Evolutionary conservation across 2,113 vertebrate genomes (phyloP).

Genomic region (Ammodytes marinus): DNA sequence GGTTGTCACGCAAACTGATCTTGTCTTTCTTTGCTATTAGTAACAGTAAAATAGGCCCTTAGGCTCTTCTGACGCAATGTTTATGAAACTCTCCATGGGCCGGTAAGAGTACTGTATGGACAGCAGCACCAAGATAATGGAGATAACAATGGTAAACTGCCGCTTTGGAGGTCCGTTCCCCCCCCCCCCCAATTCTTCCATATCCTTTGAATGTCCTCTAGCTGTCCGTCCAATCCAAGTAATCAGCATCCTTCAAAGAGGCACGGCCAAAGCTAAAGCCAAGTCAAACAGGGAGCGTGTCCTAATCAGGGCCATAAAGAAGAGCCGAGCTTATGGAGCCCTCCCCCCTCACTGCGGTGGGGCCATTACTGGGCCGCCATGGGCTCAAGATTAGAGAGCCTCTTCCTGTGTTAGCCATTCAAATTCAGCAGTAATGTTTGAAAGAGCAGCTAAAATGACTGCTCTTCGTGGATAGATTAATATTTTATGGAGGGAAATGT

Average conservation of each 20-base stretch:
- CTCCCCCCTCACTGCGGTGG: slow-evolving; percentile 53
- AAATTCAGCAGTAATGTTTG: slow-evolving; percentile 81
- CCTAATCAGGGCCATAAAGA: slow-evolving; percentile 68
- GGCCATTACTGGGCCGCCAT: slow-evolving; percentile 68
- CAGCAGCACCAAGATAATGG: slow-evolving; percentile 9
- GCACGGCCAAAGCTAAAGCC: slow-evolving; percentile 60
- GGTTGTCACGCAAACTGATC: background rate
- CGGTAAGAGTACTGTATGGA: background rate
- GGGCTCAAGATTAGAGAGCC: slow-evolving; percentile 73
- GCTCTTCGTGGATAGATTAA: slow-evolving; percentile 67
- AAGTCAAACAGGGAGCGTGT: slow-evolving; percentile 71
- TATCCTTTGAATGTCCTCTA: slow-evolving; percentile 64
- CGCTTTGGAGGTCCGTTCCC: background rate
- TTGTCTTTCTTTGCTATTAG: background rate
- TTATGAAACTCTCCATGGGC: slow-evolving; percentile 9
- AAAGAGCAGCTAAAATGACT: slow-evolving; percentile 65
- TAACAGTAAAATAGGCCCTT: background rate
- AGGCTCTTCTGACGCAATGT: background rate
- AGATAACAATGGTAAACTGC: slow-evolving; percentile 43
- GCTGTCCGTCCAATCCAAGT: slow-evolving; percentile 70
- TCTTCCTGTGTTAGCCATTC: slow-evolving; percentile 70
- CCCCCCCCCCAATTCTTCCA: slow-evolving; percentile 32
- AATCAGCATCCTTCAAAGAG: slow-evolving; percentile 75
- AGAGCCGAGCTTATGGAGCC: slow-evolving; percentile 68
- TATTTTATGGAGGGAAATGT: slow-evolving; percentile 73